Evolutionary conservation across 1,140 invertebrate species (phyloP).

Genomic region (Coenobita brevimanus): DNA sequence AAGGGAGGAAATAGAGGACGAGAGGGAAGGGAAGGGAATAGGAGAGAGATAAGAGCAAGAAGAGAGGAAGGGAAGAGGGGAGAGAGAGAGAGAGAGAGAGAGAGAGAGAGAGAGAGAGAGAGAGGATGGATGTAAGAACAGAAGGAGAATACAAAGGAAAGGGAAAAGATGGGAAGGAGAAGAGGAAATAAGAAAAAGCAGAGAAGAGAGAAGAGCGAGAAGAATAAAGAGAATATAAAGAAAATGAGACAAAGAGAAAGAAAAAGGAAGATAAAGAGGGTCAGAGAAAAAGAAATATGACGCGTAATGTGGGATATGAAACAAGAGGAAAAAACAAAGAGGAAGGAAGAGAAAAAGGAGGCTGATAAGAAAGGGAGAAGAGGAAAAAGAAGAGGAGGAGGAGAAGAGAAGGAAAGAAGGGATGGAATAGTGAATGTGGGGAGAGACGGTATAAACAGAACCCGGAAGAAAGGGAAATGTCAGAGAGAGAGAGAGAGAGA

Average conservation of each 20-base stretch:
- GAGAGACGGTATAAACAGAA: background rate
- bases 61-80: slow-evolving; percentile 1
- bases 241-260: background rate
- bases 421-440: background rate
- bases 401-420: background rate
- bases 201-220: too few relatives aligned
- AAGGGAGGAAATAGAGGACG: background rate
- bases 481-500: background rate
- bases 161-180: too few relatives aligned
- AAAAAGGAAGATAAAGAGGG: background rate
- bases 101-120: slow-evolving; percentile 1
- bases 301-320: background rate
- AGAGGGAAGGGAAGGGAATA: background rate
- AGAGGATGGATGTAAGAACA: background rate
- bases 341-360: background rate
- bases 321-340: background rate
- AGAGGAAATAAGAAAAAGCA: background rate
- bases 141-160: background rate
- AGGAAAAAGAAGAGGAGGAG: background rate
- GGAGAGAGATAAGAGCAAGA: background rate
- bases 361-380: background rate
- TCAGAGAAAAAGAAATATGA: background rate
- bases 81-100: slow-evolving; percentile 1
- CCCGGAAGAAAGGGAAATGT: background rate
- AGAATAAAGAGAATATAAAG: background rate